Conservation (phyloP, 2,113 vertebrate species). For the Poeciliopsis retropinna region DNA sequence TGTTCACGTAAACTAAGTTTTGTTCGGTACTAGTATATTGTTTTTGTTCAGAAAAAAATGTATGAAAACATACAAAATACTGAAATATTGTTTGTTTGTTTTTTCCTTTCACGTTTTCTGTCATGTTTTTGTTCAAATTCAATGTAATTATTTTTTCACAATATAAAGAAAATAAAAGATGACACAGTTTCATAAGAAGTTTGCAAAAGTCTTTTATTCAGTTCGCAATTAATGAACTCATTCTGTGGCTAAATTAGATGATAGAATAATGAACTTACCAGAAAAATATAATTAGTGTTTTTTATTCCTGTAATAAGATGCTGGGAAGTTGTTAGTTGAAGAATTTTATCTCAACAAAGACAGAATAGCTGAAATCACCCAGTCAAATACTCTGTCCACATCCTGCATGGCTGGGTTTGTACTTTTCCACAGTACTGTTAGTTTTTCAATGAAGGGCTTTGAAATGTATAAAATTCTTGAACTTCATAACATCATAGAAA, state of each 20-base stretch:
- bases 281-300: background rate
- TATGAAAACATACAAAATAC: slow-evolving; percentile 63
- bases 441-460: background rate
- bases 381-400: too few species aligned
- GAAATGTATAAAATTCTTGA: background rate
- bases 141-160: slow-evolving; percentile 85
- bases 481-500: background rate
- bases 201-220: slow-evolving; percentile 10
- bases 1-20: slow-evolving; percentile 49
- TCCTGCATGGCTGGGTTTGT: background rate
- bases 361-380: too few species aligned
- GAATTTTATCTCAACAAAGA: background rate
- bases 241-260: background rate
- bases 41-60: slow-evolving; percentile 54
- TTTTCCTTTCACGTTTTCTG: slow-evolving; percentile 56
- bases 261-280: background rate
- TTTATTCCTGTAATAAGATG: background rate
- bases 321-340: background rate
- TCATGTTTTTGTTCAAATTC: slow-evolving; percentile 63
- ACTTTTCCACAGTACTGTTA: background rate
- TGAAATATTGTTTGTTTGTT: slow-evolving; percentile 54
- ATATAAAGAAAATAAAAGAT: slow-evolving; percentile 76
- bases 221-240: background rate
- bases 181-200: slow-evolving; percentile 77
- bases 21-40: slow-evolving; percentile 51